These are phyloP conservation scores for Benthosema pterotum DNA, from an alignment of 2,797 vertebrate species.

Conservation along the genomic window DNA sequence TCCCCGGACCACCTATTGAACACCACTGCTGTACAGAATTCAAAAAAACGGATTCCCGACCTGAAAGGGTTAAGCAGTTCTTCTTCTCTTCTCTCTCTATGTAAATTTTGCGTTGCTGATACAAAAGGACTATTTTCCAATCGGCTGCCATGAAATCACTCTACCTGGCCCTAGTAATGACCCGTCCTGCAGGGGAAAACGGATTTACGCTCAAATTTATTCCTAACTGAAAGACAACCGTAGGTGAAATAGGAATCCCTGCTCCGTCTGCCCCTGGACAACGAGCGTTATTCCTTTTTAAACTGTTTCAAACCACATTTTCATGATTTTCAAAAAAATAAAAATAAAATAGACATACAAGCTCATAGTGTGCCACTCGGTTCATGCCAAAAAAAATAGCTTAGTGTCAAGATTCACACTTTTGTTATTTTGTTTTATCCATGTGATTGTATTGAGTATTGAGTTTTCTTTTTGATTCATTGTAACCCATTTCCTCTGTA, in stretches of 20 bases:
- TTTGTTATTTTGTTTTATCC: slow-evolving; percentile 4
- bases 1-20: no score
- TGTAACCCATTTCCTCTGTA: slow-evolving; percentile 1
- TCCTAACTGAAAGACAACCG: slow-evolving; percentile 69
- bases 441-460: no score
- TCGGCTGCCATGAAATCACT: slow-evolving; percentile 91
- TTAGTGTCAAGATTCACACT: slow-evolving; percentile 35
- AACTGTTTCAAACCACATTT: no score
- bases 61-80: no score
- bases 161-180: slow-evolving; percentile 83
- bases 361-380: no score
- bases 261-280: slow-evolving; percentile 39
- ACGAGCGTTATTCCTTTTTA: slow-evolving; percentile 27
- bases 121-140: slow-evolving; percentile 93
- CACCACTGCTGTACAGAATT: no score
- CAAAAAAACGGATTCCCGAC: no score
- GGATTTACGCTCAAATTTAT: slow-evolving; percentile 75
- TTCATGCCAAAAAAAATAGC: no score
- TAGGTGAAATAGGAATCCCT: slow-evolving; percentile 52
- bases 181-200: slow-evolving; percentile 67
- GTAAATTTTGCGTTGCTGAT: slow-evolving; percentile 90
- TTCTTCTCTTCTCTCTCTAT: slow-evolving; percentile 99
- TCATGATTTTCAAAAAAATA: no score
- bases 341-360: no score
- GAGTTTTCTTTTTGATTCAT: background rate